phyloP scores from a whole-genome alignment of 2,888 invertebrate genomes.

The Rosalia funebris region DNA sequence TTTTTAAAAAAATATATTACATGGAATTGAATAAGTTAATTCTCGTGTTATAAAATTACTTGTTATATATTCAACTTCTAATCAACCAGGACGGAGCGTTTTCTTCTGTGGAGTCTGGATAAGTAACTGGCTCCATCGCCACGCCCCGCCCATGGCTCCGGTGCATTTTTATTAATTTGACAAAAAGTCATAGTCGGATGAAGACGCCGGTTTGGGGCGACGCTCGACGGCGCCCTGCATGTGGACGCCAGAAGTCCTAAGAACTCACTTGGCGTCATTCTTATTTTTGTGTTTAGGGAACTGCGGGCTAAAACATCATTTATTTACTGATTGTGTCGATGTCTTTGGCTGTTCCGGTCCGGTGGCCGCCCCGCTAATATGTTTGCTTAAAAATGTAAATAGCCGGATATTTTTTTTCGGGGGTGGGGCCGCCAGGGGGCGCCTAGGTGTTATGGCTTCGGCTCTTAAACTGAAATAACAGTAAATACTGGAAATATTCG shows the following conservation, averaged over 20 bases:
- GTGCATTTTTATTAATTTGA: slow-evolving; percentile 57
- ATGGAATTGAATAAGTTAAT: no score
- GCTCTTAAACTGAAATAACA: no score
- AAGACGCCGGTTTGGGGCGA: slow-evolving; percentile 52
- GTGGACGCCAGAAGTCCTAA: slow-evolving; percentile 57
- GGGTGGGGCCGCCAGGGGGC: no score
- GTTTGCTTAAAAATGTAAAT: not conserved
- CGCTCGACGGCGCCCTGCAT: slow-evolving; percentile 43
- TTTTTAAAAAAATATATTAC: no score
- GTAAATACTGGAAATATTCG: no score
- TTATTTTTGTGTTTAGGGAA: slow-evolving; percentile 45
- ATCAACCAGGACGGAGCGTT: not conserved
- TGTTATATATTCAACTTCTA: no score
- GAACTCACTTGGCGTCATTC: slow-evolving; percentile 53
- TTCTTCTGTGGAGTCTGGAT: not conserved
- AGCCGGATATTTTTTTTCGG: slow-evolving; percentile 5
- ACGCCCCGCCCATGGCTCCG: slow-evolving; percentile 24
- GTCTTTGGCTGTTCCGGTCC: slow-evolving; percentile 16
- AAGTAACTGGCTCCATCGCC: not conserved
- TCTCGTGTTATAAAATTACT: no score
- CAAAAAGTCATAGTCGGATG: slow-evolving; percentile 54
- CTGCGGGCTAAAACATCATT: slow-evolving; percentile 27
- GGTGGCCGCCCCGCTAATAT: not conserved
- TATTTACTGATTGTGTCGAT: slow-evolving; percentile 28
- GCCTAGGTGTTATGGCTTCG: no score